These are phyloP conservation scores for Scomber colias DNA, from an alignment of 2,113 vertebrate species.

Conservation along the genomic window DNA sequence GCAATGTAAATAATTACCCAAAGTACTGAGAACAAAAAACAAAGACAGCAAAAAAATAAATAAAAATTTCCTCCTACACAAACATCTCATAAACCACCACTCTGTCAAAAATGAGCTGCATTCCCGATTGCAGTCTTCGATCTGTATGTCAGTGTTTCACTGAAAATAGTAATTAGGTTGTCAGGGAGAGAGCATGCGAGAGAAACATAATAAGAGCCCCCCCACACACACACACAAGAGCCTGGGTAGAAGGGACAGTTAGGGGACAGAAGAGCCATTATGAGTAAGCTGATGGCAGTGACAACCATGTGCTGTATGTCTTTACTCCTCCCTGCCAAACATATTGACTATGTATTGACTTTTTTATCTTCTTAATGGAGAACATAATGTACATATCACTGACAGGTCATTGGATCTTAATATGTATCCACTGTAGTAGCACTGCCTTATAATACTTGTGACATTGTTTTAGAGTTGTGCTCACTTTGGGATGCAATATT, in stretches of 20 bases:
- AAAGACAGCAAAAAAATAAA: slow-evolving; percentile 30
- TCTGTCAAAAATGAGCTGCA: slow-evolving; percentile 71
- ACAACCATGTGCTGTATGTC: slow-evolving; percentile 40
- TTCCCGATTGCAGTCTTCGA: slow-evolving; percentile 72
- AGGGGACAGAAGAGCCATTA: slow-evolving; percentile 63
- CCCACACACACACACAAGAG: background rate
- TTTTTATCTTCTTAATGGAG: slow-evolving; percentile 26
- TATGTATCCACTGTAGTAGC: background rate
- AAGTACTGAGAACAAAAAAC: slow-evolving; percentile 43
- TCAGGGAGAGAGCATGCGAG: slow-evolving; percentile 71
- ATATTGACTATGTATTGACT: slow-evolving; percentile 36
- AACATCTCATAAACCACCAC: slow-evolving; percentile 71
- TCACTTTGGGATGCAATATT: background rate
- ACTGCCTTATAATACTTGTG: background rate
- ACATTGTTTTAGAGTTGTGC: background rate
- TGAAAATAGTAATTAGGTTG: slow-evolving; percentile 80
- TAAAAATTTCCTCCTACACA: slow-evolving; percentile 50
- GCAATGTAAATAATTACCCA: slow-evolving; percentile 64
- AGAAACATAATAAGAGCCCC: slow-evolving; percentile 63
- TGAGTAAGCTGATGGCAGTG: slow-evolving; percentile 46
- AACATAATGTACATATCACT: slow-evolving; percentile 6
- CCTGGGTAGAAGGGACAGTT: slow-evolving; percentile 49
- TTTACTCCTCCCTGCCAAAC: slow-evolving; percentile 28
- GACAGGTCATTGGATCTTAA: slow-evolving; percentile 36
- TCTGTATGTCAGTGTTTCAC: slow-evolving; percentile 66